A percentile compares a stretch with the other conserved stretches of the same genome.
These are phyloP conservation scores for Pollenia amentaria DNA, from an alignment of 2,888 invertebrate species.

Conservation along the genomic window DNA sequence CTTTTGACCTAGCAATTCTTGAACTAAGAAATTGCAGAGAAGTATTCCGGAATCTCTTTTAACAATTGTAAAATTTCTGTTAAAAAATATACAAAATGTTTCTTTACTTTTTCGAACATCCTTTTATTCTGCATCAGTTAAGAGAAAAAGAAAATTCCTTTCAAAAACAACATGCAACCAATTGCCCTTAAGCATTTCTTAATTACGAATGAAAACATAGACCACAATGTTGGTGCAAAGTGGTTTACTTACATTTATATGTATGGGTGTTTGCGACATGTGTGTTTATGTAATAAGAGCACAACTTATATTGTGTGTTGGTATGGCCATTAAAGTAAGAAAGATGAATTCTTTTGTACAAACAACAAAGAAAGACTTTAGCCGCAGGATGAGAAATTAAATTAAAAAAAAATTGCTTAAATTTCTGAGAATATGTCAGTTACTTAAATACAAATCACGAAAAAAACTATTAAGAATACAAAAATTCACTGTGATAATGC, in stretches of 20 bases:
- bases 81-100: background rate
- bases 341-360: background rate
- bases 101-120: background rate
- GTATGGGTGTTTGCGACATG: no score
- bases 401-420: no score
- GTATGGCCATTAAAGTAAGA: conserved; percentile 1
- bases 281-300: background rate
- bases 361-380: background rate
- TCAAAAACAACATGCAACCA: conserved; percentile 30
- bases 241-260: background rate
- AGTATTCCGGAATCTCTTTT: no score
- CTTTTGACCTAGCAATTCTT: no score
- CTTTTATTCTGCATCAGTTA: background rate
- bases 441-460: no score
- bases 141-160: background rate
- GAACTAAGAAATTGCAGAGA: no score
- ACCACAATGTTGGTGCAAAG: conserved; percentile 39
- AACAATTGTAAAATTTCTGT: background rate
- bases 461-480: no score
- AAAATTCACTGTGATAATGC: no score
- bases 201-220: conserved; percentile 58
- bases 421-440: no score
- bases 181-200: conserved; percentile 62
- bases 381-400: background rate
- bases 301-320: conserved; percentile 3